Evolutionary conservation across 2,113 vertebrate species (phyloP), one percentile per base, ranked within the genome.

Genomic region (Sterna hirundo): DNA sequence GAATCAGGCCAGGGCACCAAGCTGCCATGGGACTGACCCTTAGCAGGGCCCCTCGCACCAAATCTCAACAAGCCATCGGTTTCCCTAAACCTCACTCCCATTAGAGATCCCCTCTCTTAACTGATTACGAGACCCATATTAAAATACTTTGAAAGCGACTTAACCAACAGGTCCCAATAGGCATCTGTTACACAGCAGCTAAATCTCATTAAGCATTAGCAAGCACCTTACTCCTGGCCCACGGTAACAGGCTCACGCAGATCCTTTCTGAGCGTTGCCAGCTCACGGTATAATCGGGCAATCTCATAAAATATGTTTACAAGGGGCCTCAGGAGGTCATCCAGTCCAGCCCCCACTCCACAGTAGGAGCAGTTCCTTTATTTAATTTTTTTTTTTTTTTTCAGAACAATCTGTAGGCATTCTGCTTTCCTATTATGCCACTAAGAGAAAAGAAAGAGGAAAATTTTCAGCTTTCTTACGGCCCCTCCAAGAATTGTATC

Each of bases 231-330:
- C 66, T 72, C 74, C 86, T 74, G 74, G 58, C 30, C 26, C 52
- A 66, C 30, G 9, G 66, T 79, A 66, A 84, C 74, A 83, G 60
- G 54, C 86, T 79, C 80, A 46, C 2, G 21, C 66, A 79, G 80
- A 78, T 88, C 80, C 86, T 88, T 84, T 36, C 74, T 60, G 38
- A 74, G 60, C 46, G 6, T 42, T 88, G 86, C 86, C 80, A 88
- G 74, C 46, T 74, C 72, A 13, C 5, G 3, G 52, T 60, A 55
- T 78, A 91, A 72, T 85, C 82, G 10, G 66, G 38, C 82, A 91
- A 72, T 91, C 75, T 86, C 75, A 60, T 86, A 86, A 91, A 86
- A 66, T 60, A 91, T 80, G 82, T 79, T 85, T 85, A 91, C 89
- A 72, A 79, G 75, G 75, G 82, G 75, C 89, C 66, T 85, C 75